phyloP scores from a whole-genome alignment of 1,140 invertebrate species.

The Maconellicoccus hirsutus region DNA sequence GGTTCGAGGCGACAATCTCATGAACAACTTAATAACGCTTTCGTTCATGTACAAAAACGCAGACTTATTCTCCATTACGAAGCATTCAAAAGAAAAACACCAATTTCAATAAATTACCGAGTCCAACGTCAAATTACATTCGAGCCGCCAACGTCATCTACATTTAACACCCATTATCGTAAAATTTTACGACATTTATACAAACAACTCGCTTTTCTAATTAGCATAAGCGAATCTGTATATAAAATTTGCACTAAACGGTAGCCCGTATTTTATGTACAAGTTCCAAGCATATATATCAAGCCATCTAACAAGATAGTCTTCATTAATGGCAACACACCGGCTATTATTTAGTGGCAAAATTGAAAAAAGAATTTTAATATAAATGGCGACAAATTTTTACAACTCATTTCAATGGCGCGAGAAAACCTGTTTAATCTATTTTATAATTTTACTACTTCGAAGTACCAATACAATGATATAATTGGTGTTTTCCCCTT shows the following conservation, averaged over 20 bases:
- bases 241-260: not conserved
- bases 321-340: not conserved
- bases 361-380: not conserved
- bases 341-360: not conserved
- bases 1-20: no score
- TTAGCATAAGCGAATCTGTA: not conserved
- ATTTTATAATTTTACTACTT: no score
- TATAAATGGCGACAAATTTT: conserved; percentile 7
- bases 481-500: not conserved
- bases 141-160: no score
- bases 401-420: not conserved
- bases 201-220: not conserved
- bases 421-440: not conserved
- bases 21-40: no score
- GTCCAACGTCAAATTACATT: not conserved
- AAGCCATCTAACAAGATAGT: not conserved
- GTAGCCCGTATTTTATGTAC: not conserved
- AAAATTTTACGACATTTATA: conserved; percentile 6
- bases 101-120: not conserved
- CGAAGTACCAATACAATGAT: not conserved
- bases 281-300: not conserved
- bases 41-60: no score
- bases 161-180: not conserved
- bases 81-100: no score
- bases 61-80: no score